Evolutionary conservation across 2,888 invertebrate genomes (phyloP).

Genomic region (Pinctada fucata): DNA sequence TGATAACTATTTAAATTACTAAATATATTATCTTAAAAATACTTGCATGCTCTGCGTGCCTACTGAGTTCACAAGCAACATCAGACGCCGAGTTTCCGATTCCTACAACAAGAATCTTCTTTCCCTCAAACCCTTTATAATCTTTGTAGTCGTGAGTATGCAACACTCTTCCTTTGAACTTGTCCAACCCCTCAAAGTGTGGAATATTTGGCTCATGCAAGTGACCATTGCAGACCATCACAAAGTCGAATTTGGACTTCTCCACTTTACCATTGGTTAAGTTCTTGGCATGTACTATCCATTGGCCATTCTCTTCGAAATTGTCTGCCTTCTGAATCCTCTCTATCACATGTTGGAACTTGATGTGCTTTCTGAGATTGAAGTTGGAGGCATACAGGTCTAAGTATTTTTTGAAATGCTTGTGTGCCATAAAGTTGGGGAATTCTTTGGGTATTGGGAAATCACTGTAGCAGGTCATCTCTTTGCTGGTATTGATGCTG

Average conservation of each 20-base stretch:
- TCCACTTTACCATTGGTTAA: slow-evolving; percentile 48
- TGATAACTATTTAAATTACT: neutral
- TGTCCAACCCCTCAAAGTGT: slow-evolving; percentile 51
- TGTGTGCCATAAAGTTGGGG: slow-evolving; percentile 57
- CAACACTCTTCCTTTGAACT: slow-evolving; percentile 57
- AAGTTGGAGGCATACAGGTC: slow-evolving; percentile 52
- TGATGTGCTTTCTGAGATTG: slow-evolving; percentile 44
- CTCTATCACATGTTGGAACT: slow-evolving; percentile 41
- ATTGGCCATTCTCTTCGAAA: slow-evolving; percentile 65
- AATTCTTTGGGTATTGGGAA: slow-evolving; percentile 58
- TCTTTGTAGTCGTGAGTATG: slow-evolving; percentile 57
- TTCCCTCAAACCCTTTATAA: slow-evolving; percentile 51
- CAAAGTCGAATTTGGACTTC: slow-evolving; percentile 58
- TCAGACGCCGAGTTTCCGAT: slow-evolving; percentile 57
- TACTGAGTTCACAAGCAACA: slow-evolving; percentile 53
- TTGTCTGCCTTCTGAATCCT: slow-evolving; percentile 57
- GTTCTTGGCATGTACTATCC: slow-evolving; percentile 62
- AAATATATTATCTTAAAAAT: neutral
- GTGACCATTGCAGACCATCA: slow-evolving; percentile 69
- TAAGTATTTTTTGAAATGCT: slow-evolving; percentile 53
- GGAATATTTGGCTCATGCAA: slow-evolving; percentile 55
- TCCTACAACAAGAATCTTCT: slow-evolving; percentile 50
- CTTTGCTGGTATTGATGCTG: slow-evolving; percentile 58
- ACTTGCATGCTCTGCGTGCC: slow-evolving; percentile 58
- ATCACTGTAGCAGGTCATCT: slow-evolving; percentile 55